Evolutionary conservation across 2,888 invertebrate genomes (phyloP).

Genomic region (Alcis repandata): DNA sequence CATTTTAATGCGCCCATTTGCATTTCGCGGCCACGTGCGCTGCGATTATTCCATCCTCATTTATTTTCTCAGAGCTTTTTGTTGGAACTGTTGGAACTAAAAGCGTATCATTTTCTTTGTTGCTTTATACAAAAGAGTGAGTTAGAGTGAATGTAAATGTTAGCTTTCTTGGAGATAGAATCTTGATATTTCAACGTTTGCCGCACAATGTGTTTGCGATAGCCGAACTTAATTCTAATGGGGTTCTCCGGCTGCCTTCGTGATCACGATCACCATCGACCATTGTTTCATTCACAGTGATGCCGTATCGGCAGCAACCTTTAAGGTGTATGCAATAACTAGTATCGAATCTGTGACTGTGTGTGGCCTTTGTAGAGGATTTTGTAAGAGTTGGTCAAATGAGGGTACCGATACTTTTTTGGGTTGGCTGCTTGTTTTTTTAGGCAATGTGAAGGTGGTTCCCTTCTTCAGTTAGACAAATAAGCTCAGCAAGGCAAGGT

Average conservation of each 20-base stretch:
- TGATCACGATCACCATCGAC: slow-evolving; percentile 8
- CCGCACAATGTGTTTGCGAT: slow-evolving; percentile 13
- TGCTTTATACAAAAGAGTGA: slow-evolving; percentile 2
- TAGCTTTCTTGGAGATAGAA: slow-evolving; percentile 13
- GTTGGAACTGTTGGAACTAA: slow-evolving; percentile 17
- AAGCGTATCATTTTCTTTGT: slow-evolving; percentile 26
- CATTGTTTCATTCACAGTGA: slow-evolving; percentile 13
- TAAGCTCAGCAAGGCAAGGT: no score
- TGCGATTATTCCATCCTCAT: slow-evolving; percentile 80
- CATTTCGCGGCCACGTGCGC: slow-evolving; percentile 79
- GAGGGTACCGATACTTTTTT: no score
- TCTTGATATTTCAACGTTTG: slow-evolving; percentile 7
- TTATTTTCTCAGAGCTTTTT: slow-evolving; percentile 59
- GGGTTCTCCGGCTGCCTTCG: not conserved
- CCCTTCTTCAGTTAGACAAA: no score
- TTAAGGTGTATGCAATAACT: not conserved
- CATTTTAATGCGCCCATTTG: slow-evolving; percentile 83
- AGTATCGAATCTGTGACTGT: not conserved
- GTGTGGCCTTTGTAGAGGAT: no score
- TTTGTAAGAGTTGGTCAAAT: no score
- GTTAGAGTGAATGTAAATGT: slow-evolving; percentile 1
- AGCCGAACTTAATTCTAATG: slow-evolving; percentile 15
- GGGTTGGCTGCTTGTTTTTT: no score
- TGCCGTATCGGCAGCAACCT: slow-evolving; percentile 10
- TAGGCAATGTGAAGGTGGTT: no score